A percentile compares a stretch with the other conserved stretches of the same genome.
Evolutionary conservation across 2,113 vertebrate species (phyloP).

Genomic region (Semnornis frantzii): DNA sequence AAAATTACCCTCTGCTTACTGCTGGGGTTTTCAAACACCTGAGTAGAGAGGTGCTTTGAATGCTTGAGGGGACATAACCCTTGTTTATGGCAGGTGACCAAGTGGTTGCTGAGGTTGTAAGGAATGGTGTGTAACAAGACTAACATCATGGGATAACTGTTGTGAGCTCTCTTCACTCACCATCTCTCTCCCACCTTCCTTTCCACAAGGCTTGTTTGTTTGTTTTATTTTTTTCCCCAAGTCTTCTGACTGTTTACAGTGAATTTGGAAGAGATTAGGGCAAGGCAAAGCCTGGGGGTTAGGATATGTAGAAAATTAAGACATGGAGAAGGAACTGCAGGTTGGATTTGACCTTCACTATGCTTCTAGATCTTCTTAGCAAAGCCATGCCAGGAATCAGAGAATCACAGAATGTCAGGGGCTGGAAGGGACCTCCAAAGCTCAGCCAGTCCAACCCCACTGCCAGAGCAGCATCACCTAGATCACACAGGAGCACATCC

Average conservation of each 20-base stretch:
- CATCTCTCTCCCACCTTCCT: neutral
- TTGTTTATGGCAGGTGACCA: slow-evolving; percentile 1
- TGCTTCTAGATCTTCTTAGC: neutral
- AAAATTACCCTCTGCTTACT: neutral
- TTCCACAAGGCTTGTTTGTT: neutral
- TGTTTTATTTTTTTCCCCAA: neutral
- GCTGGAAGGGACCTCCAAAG: too few species aligned
- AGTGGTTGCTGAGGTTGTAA: slow-evolving; percentile 8
- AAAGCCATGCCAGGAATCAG: neutral
- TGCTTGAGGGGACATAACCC: neutral
- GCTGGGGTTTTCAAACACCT: slow-evolving; percentile 24
- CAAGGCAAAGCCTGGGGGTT: neutral
- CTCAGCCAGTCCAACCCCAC: too few species aligned
- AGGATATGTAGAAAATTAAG: neutral
- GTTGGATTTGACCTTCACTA: neutral
- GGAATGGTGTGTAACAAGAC: slow-evolving; percentile 61
- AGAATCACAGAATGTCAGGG: too few species aligned
- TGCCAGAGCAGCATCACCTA: too few species aligned
- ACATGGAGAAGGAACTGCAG: neutral
- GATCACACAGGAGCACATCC: too few species aligned
- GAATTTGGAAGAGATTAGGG: neutral
- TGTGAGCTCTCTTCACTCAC: slow-evolving; percentile 33
- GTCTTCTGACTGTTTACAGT: neutral
- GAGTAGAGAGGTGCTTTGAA: slow-evolving; percentile 25
- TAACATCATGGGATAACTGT: slow-evolving; percentile 16